phyloP scores from a whole-genome alignment of 35 echinoderm and acorn worm genomes.

The Hemicentrotus pulcherrimus region DNA sequence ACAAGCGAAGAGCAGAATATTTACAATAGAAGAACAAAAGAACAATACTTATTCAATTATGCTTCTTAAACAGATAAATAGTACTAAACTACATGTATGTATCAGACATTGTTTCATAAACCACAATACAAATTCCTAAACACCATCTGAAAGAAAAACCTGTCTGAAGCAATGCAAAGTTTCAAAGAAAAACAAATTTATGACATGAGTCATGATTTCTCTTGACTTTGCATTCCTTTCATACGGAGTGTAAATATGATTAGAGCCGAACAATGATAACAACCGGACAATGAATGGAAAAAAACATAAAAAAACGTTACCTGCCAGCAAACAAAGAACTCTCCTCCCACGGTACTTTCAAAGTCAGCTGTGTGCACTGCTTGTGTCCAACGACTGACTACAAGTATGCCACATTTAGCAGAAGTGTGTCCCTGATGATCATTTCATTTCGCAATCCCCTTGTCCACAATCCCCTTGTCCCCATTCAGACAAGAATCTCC shows the following conservation, averaged over 20 bases:
- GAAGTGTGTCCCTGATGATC: neutral
- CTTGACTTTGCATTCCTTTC: neutral
- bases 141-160: neutral
- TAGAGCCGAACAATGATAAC: neutral
- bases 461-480: neutral
- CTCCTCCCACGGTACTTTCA: neutral
- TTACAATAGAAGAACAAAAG: neutral
- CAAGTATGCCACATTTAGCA: neutral
- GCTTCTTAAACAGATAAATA: neutral
- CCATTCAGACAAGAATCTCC: neutral
- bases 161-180: neutral
- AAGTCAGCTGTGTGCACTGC: neutral
- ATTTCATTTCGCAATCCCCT: neutral
- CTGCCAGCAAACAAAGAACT: neutral
- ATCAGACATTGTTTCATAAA: neutral
- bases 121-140: neutral
- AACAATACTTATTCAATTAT: neutral
- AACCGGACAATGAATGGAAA: neutral
- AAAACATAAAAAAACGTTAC: neutral
- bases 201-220: neutral
- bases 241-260: neutral
- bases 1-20: neutral
- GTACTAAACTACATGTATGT: neutral
- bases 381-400: neutral
- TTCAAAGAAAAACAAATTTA: neutral